Base-by-base conservation (phyloP, 2,888 invertebrate species). In the Phragmatobia fuliginosa region DNA sequence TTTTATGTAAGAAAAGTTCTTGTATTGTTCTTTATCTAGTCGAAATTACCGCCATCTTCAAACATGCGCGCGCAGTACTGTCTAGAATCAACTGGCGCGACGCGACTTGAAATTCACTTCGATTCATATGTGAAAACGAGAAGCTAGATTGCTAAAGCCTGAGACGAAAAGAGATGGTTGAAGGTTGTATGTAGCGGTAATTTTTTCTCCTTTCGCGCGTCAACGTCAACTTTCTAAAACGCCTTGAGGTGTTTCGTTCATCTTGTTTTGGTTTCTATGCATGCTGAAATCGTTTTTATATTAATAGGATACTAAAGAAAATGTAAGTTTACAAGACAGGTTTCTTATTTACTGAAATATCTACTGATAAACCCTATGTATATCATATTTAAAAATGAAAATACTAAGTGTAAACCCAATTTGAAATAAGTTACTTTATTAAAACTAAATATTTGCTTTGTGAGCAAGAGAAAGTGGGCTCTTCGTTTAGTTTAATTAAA, bases 221-320 rank as follows among this genome's bases (percentile, higher is more conserved):
- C 91, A 88, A 93, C 93, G 87, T 90, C 91, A 89, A 94, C 94
- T 95, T 95, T 95, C 94, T 95, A 95, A 93, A 93, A 90, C 88
- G 87, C 87, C 87, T 87, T 87, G 87, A 91, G 88, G 88, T 88
- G 87, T 87, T 65, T 90, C 85, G 80, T 80, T 77, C 62, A 74
- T 88, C 85, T 87, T 89, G 84, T 87, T 86, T 87, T 86, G 84
- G 77, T 56, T 56, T 56, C 56, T 56, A 28, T 28, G 1, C 6
- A 56, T 81, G 67, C 70, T 84, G 74, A 83, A 80, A 80, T 75
- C 41, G 62, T 71, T 77, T 79, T 73, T 62, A 77, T 76, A 31
- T 67, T 41, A 25, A 62, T n/a, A 62, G 66, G 73, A 68, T 41
- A 60, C 0, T 49, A 11, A 33, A 25, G 2, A 25, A 36, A 33